These are phyloP conservation scores for Cydia amplana DNA, from an alignment of 1,140 invertebrate genomes.

Conservation along the genomic window DNA sequence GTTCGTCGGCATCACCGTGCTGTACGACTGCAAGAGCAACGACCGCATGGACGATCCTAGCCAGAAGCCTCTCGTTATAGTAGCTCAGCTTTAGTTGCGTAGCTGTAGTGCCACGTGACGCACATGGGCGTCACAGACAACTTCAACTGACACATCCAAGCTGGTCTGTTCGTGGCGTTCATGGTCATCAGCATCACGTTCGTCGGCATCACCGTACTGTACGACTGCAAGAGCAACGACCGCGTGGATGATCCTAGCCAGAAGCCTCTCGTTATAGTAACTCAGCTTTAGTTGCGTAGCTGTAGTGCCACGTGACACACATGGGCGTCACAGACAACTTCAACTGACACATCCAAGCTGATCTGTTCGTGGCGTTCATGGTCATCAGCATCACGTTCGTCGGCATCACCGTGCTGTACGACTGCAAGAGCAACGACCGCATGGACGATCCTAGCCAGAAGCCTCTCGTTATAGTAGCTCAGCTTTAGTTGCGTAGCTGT, in stretches of 20 bases:
- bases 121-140: not conserved
- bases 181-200: not conserved
- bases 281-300: not conserved
- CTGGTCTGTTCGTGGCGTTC: not conserved
- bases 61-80: not conserved
- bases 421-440: not conserved
- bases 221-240: not conserved
- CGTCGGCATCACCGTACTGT: not conserved
- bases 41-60: not conserved
- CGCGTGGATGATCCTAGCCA: not conserved
- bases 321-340: not conserved
- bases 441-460: not conserved
- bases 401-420: not conserved
- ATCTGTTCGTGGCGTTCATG: not conserved
- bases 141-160: not conserved
- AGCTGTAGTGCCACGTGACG: not conserved
- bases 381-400: not conserved
- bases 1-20: not conserved
- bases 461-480: not conserved
- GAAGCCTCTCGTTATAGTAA: not conserved
- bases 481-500: not conserved
- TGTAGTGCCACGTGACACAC: not conserved
- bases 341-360: not conserved
- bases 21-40: not conserved
- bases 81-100: not conserved